Base-by-base conservation (phyloP, 2,888 invertebrate species). In the Pristionchus fissidentatus region DNA sequence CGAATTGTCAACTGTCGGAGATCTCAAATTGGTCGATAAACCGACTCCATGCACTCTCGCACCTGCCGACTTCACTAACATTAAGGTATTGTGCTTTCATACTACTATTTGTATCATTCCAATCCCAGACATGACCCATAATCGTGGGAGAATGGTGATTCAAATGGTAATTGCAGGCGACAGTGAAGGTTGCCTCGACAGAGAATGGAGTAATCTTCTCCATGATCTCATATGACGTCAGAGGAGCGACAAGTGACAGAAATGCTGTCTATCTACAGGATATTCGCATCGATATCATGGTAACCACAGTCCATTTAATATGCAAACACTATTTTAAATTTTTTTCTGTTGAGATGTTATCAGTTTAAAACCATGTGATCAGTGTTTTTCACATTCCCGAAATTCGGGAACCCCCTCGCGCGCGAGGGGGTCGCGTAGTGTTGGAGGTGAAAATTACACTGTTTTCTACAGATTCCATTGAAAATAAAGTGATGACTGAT, bases 171-270 rank as follows among this genome's bases (percentile, higher is more conserved):
- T 29, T 62, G 26, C 79, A 90, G 90, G 92, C 92, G 2, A 92
- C 92, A 22, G 90, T 92, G 10, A 91, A 93, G 88, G 97, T 97
- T n/a, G 97, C 98, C 0, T 98, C 98, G 22, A 99, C 99, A 0
- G 99, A 99, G 94, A 99, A 99, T 93, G 99, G 98, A 84, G 97
- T 99, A 89, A 99, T 99, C 90, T 99, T 99, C 94, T 98, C 98
- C 85, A 99, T 98, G 93, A 98, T 99, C 89, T 97, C 96, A 95
- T 99, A 98, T 93, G 98, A 99, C 93, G 96, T 99, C 82, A 95
- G 96, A 52, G 97, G 97, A 77, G 96, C 97, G 43, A 95, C 95
- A 2, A 96, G 96, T 86, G 97, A 97, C 93, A 95, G 97, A 89
- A 98, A 98, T 93, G 98, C 98, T 86, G 98, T 99, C 52, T 98